These are phyloP conservation scores for Acromyrmex heyeri DNA, from an alignment of 1,140 invertebrate species.

Conservation along the genomic window DNA sequence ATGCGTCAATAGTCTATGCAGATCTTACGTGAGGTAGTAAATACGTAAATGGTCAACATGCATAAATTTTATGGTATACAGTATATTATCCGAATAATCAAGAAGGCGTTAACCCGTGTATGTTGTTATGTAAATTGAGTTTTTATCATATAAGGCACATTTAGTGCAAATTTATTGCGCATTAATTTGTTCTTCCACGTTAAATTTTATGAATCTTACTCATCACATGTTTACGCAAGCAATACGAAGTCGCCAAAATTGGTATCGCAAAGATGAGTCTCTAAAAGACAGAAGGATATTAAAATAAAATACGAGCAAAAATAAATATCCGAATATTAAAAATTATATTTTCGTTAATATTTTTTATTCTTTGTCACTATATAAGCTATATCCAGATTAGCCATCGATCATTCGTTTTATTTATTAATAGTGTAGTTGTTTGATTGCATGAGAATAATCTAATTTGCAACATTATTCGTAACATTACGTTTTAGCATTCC, in stretches of 20 bases:
- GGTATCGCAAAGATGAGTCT: not conserved
- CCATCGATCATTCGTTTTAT: not conserved
- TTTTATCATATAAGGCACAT: constrained; percentile 19
- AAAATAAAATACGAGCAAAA: constrained; percentile 2
- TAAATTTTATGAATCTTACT: constrained; percentile 14
- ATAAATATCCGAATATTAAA: not conserved
- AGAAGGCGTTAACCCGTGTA: constrained; percentile 31
- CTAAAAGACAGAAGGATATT: not conserved
- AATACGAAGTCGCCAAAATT: not conserved
- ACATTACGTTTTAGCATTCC: not conserved
- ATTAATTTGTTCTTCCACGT: constrained; percentile 1
- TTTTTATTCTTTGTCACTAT: not conserved
- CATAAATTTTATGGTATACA: not conserved
- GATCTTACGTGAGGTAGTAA: constrained; percentile 21
- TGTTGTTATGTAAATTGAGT: constrained; percentile 41
- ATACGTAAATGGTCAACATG: constrained; percentile 9
- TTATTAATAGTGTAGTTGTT: not conserved
- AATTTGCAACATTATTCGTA: not conserved
- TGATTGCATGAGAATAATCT: not conserved
- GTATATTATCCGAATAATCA: not conserved
- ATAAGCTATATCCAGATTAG: not conserved
- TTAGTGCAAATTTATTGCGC: constrained; percentile 15
- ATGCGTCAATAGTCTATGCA: constrained; percentile 5
- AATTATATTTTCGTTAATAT: not conserved
- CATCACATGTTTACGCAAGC: not conserved